phyloP scores from a whole-genome alignment of 2,113 vertebrate species.

The Leptosomus discolor region DNA sequence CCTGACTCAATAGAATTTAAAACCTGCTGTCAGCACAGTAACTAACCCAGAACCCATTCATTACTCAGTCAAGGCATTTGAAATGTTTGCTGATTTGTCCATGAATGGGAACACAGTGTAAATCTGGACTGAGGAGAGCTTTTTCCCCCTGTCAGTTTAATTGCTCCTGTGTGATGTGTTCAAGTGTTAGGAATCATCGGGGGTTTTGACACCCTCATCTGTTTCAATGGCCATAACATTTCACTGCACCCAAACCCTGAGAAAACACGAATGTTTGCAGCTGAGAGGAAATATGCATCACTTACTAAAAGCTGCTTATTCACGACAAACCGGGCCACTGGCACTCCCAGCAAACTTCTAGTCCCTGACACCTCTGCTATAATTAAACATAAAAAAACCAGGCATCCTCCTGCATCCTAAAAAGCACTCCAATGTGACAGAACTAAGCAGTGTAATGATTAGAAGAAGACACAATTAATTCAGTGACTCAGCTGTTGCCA shows the following conservation, averaged over 20 bases:
- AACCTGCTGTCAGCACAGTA: constrained; percentile 75
- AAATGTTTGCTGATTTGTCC: constrained; percentile 74
- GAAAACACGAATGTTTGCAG: constrained; percentile 14
- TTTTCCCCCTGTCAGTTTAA: constrained; percentile 56
- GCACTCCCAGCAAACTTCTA: neutral
- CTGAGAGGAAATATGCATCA: neutral
- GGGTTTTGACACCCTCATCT: constrained; percentile 39
- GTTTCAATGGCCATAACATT: constrained; percentile 11
- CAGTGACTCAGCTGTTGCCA: neutral
- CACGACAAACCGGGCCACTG: neutral
- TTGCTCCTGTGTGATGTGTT: constrained; percentile 49
- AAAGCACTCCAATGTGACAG: neutral
- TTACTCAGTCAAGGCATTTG: constrained; percentile 74
- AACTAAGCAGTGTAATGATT: neutral
- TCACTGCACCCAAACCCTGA: neutral
- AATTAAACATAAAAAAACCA: neutral
- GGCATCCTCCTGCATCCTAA: neutral
- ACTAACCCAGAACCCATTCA: constrained; percentile 75
- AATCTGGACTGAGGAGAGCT: constrained; percentile 48
- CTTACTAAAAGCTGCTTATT: constrained; percentile 56
- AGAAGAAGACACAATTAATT: neutral
- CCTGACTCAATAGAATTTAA: constrained; percentile 78
- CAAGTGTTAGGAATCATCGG: constrained; percentile 36
- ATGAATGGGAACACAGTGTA: constrained; percentile 68
- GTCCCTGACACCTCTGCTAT: neutral